Base-by-base conservation (phyloP, 92 coral and sea anemone species). In the Porites evermanni region DNA sequence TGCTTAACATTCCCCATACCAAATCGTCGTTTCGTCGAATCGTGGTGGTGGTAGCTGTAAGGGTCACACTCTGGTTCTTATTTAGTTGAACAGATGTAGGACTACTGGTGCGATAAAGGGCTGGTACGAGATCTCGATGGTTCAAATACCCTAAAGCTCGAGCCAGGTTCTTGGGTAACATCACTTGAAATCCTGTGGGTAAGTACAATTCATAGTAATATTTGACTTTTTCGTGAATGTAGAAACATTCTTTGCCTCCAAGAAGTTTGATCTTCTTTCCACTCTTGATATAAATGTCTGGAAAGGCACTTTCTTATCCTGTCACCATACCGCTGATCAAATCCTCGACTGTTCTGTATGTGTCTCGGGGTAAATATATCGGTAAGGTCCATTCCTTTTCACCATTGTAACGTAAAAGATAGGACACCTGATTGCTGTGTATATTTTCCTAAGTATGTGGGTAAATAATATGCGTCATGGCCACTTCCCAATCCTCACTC, bases 401-500 rank as follows among this genome's bases (percentile, higher is more conserved):
- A 64, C 67, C 67, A 21, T 21, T 14, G 17, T 32, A 69, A 47
- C 51, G 13, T 69, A 69, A 47, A 19, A 32, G 38, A 47, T 69
- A 69, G 12, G 13, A 38, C 51, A 69, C 38, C 26, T 69, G 74
- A 18, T 78, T 69, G 23, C 53, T 60, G 8, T 67, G 53, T 51
- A 50, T 53, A 67, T 86, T 86, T 14, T 65, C 19, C 89, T 84
- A 86, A 2, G 84, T 78, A 38, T 53, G 70, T 7, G 89, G 88
- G 72, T 50, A 84, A 47, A 76, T 84, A 24, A 84, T 53, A 14
- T 75, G 79, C 21, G 89, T 52, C 78, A 86, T 20, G 66, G 64
- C 81, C 8, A 77, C 64, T 56, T 77, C 66, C 81, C 66, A 77
- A 29, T 54, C 66, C 51, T 77, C 67, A 56, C 66, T 60, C 23